Percentiles rank a stretch among this genome's conserved stretches.
Conservation (phyloP, 2,888 invertebrate species). For the Onthophagus sagittarius region DNA sequence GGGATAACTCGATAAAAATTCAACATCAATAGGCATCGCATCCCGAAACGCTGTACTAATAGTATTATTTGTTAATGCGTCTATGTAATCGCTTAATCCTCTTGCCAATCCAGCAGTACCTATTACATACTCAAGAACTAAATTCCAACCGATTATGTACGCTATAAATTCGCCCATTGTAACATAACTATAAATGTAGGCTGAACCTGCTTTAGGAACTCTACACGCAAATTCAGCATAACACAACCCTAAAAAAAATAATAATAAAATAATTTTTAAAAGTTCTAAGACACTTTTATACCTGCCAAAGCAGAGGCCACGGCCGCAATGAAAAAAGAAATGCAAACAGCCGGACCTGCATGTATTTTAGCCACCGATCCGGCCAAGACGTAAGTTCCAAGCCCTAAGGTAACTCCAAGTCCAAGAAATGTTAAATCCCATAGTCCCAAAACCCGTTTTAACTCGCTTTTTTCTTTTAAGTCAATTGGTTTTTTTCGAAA, state of each 20-base stretch:
- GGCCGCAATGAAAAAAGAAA: constrained; percentile 90
- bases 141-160: constrained; percentile 91
- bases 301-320: constrained; percentile 90
- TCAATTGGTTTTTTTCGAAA: constrained; percentile 49
- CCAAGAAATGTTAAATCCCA: constrained; percentile 84
- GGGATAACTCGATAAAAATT: constrained; percentile 63
- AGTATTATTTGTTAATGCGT: constrained; percentile 57
- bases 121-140: constrained; percentile 84
- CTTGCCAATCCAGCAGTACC: constrained; percentile 74
- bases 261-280: background rate
- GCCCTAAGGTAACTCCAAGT: constrained; percentile 83
- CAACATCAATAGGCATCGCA: constrained; percentile 57
- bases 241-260: constrained; percentile 61
- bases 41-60: constrained; percentile 56
- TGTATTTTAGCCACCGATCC: constrained; percentile 82
- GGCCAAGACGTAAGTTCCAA: constrained; percentile 94
- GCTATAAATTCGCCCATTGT: constrained; percentile 89
- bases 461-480: constrained; percentile 42
- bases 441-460: constrained; percentile 70
- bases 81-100: constrained; percentile 70
- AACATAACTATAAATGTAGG: constrained; percentile 91
- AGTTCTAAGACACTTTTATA: constrained; percentile 42
- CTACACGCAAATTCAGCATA: constrained; percentile 90
- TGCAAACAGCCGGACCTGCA: constrained; percentile 87
- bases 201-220: constrained; percentile 87